Base-by-base conservation (phyloP, 2,888 invertebrate species). In the Marronus borbonicus region DNA sequence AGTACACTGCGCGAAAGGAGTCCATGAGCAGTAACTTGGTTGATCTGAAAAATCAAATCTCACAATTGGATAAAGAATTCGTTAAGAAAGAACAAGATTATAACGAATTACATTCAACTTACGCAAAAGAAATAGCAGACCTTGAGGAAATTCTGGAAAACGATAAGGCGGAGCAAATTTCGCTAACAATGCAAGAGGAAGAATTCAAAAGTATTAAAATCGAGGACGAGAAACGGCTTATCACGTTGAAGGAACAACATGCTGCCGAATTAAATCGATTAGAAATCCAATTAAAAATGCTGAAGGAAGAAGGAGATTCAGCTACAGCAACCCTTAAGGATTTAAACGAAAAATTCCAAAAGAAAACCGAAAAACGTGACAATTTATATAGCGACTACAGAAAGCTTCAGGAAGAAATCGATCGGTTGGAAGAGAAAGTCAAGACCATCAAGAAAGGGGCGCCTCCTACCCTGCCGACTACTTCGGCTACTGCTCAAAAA, bases 341-440 rank as follows among this genome's bases (percentile, higher is more conserved):
- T 14, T n/a, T 70, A 52, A 17, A n/a, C 5, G 52, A 17, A 2
- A 70, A 70, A 36, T n/a, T 70, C n/a, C 31, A 36, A 17, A 0
- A 8, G 55, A 70, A 70, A 70, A 70, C 70, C 1, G 36, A 28
- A 28, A 52, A 28, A 31, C 17, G 55, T 4, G 70, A 70, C 55
- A n/a, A 20, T 0, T 14, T 70, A 17, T 55, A 55, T n/a, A 31
- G 12, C 28, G 24, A 70, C n/a, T 55, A 28, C 31, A 52, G 55
- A 31, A 28, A 28, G 31, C 31, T 55, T 10, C 28, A 52, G 55
- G 36, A 52, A 31, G 52, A 70, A 10, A 55, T 70, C n/a, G 31
- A 55, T 5, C 70, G 36, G 5, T 31, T 70, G n/a, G 55, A 70
- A 31, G 24, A 70, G n/a, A 36, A 36, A 5, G 55, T 28, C 24